phyloP scores from a whole-genome alignment of 2,113 vertebrate genomes.

The Chloropsis hardwickii region DNA sequence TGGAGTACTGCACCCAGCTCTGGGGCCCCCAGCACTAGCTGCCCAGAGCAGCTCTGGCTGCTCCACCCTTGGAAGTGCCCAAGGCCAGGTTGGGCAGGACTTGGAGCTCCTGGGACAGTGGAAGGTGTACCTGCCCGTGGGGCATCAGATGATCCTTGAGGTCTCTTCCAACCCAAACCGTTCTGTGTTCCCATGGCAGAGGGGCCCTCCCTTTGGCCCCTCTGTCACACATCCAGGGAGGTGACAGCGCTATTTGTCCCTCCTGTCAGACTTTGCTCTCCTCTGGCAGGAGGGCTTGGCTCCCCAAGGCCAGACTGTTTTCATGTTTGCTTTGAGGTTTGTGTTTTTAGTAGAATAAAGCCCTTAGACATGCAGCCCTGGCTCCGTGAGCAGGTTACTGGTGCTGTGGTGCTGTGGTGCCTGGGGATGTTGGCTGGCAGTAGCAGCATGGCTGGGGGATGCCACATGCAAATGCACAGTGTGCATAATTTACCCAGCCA shows the following conservation, averaged over 20 bases:
- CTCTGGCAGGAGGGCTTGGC: not conserved
- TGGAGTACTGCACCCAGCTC: not conserved
- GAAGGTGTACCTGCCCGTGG: not conserved
- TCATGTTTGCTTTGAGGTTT: not conserved
- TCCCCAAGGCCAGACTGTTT: not conserved
- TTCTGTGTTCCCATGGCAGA: not conserved
- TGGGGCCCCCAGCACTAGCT: not conserved
- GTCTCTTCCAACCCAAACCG: not conserved
- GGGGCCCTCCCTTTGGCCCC: not conserved
- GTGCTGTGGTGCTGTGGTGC: not conserved
- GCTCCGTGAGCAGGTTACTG: not conserved
- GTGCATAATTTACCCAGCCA: not conserved
- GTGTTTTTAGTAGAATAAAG: not conserved
- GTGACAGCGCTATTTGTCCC: not conserved
- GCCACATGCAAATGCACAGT: not conserved
- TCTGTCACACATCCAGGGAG: accelerated
- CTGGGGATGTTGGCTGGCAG: not conserved
- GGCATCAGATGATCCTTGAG: accelerated
- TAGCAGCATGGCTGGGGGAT: not conserved
- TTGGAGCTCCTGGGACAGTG: not conserved
- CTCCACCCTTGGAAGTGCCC: not conserved
- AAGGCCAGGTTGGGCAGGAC: accelerated
- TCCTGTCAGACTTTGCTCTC: not conserved
- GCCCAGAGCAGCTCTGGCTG: not conserved
- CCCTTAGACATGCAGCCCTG: not conserved